These are phyloP conservation scores for Habropoda laboriosa DNA, from an alignment of 1,140 invertebrate species.

Conservation along the genomic window DNA sequence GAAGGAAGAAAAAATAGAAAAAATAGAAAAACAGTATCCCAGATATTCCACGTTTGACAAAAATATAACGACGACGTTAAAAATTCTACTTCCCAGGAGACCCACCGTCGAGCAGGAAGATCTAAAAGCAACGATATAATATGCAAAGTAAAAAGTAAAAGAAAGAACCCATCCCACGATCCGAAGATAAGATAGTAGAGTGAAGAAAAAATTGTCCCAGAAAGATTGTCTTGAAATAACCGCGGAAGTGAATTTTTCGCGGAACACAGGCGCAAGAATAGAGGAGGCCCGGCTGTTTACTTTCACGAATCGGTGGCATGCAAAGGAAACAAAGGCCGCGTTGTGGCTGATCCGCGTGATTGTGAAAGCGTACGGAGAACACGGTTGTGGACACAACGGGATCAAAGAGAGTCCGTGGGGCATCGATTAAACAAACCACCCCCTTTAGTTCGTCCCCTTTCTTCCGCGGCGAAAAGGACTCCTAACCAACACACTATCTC, in stretches of 20 bases:
- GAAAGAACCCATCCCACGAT: too few species aligned
- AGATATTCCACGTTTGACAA: too few species aligned
- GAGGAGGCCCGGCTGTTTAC: slow-evolving; percentile 38
- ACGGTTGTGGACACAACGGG: slow-evolving; percentile 54
- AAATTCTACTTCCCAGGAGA: too few species aligned
- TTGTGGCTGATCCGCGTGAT: slow-evolving; percentile 44
- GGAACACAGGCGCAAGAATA: slow-evolving; percentile 9
- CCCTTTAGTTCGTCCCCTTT: slow-evolving; percentile 46
- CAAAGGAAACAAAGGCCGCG: slow-evolving; percentile 35
- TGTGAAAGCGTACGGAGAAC: slow-evolving; percentile 38
- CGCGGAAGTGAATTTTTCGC: slow-evolving; percentile 4
- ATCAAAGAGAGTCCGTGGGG: slow-evolving; percentile 65
- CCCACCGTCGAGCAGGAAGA: too few species aligned
- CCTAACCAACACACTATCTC: slow-evolving; percentile 2
- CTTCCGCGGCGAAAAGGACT: slow-evolving; percentile 26
- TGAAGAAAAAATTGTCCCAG: not conserved
- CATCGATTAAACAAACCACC: slow-evolving; percentile 74
- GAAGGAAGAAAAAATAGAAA: too few species aligned
- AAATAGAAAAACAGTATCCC: too few species aligned
- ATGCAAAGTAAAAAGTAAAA: too few species aligned
- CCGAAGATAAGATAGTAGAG: not conserved
- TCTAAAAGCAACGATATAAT: too few species aligned
- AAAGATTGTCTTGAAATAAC: not conserved
- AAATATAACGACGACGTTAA: too few species aligned
- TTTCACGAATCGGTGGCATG: slow-evolving; percentile 18